Percentiles rank a stretch among this genome's conserved stretches.
Evolutionary conservation across 2,888 invertebrate genomes (phyloP).

Genomic region (Copidosoma aretas): DNA sequence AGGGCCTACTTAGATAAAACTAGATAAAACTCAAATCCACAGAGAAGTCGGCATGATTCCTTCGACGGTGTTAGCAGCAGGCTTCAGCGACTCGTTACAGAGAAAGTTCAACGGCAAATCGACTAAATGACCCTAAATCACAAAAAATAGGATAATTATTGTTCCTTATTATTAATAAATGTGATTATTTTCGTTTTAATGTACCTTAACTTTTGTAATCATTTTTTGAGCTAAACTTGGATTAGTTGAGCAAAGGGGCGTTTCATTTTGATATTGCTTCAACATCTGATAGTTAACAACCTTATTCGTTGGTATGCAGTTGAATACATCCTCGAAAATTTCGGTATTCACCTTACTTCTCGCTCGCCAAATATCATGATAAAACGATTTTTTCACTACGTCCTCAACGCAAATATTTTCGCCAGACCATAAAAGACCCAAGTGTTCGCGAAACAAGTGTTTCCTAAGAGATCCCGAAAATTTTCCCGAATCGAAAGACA

Average conservation of each 20-base stretch:
- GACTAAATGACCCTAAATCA: conserved; percentile 81
- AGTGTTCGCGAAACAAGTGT: conserved; percentile 89
- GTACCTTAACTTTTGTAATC: conserved; percentile 76
- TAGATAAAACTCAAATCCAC: conserved; percentile 72
- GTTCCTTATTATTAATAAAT: conserved; percentile 8
- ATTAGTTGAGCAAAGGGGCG: conserved; percentile 76
- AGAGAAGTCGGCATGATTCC: conserved; percentile 90
- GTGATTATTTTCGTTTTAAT: conserved; percentile 13
- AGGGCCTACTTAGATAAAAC: conserved; percentile 14
- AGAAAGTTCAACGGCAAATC: conserved; percentile 89
- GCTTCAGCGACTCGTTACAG: conserved; percentile 83
- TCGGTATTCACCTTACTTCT: conserved; percentile 84
- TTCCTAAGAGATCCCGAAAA: conserved; percentile 86
- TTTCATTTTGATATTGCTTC: conserved; percentile 76
- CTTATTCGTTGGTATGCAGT: conserved; percentile 85
- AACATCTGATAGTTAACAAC: conserved; percentile 81
- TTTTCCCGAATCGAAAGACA: conserved; percentile 80
- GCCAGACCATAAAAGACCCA: conserved; percentile 72
- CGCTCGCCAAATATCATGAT: conserved; percentile 81
- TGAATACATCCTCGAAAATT: conserved; percentile 91
- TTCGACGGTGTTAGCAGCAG: conserved; percentile 83
- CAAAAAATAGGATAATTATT: conserved; percentile 31
- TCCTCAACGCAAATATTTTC: conserved; percentile 74
- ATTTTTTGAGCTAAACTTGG: conserved; percentile 75
- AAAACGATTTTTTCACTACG: conserved; percentile 79